phyloP scores from a whole-genome alignment of 2,888 invertebrate genomes.

The Sminthurinus aureus region DNA sequence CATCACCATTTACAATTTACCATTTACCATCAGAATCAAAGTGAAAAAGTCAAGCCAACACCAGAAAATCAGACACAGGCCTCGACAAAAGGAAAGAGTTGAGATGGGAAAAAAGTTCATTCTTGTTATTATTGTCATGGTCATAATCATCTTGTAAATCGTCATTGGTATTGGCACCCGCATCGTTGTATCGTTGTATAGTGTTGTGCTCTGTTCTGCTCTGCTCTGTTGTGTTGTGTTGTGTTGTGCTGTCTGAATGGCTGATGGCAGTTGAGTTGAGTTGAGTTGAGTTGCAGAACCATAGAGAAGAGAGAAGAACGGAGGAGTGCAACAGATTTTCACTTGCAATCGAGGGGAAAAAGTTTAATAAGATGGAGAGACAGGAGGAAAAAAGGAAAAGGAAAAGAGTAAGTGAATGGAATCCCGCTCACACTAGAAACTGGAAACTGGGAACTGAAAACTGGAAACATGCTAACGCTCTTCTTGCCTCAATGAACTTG shows the following conservation, averaged over 20 bases:
- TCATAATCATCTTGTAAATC: too few species aligned
- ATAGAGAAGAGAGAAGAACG: not conserved
- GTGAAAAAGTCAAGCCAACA: too few species aligned
- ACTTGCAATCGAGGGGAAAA: slow-evolving; percentile 32
- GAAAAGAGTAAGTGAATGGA: slow-evolving; percentile 8
- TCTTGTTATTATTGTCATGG: too few species aligned
- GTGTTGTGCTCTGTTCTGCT: not conserved
- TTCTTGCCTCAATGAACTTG: slow-evolving; percentile 35
- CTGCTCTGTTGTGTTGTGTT: not conserved
- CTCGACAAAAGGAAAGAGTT: too few species aligned
- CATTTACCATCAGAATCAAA: too few species aligned
- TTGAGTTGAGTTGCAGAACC: not conserved
- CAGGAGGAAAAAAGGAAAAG: not conserved
- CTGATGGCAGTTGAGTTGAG: not conserved
- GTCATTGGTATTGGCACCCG: too few species aligned
- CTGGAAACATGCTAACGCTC: too few species aligned
- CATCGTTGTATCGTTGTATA: too few species aligned
- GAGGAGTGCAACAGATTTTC: slow-evolving; percentile 36
- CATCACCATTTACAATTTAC: too few species aligned
- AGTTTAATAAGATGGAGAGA: slow-evolving; percentile 3
- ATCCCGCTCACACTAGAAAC: not conserved
- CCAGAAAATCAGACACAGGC: too few species aligned
- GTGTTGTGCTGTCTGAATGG: not conserved
- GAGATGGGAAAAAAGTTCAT: too few species aligned
- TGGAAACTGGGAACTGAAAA: too few species aligned